Conservation (phyloP, 2,888 invertebrate genomes). For the Stomorhina lunata region DNA sequence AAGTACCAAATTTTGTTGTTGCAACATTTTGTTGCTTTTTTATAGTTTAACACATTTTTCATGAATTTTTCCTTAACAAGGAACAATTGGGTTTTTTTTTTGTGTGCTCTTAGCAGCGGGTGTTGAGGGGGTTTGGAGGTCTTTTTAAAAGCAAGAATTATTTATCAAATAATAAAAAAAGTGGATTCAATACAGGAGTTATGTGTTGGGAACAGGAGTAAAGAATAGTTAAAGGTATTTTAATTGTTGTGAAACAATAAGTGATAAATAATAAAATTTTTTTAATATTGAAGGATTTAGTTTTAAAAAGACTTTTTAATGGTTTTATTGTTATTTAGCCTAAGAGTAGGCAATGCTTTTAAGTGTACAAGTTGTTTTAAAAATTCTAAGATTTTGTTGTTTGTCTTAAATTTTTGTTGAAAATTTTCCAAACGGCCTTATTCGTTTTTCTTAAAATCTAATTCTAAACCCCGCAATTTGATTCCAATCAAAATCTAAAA, state of each 20-base stretch:
- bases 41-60: background rate
- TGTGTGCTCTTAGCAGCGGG: background rate
- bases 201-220: background rate
- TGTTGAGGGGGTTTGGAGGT: background rate
- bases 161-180: conserved; percentile 6
- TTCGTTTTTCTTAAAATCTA: too few species aligned
- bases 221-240: background rate
- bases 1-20: conserved; percentile 25
- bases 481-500: too few species aligned
- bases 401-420: too few species aligned
- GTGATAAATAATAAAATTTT: background rate
- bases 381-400: too few species aligned
- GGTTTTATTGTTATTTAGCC: too few species aligned
- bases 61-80: conserved; percentile 12
- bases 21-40: conserved; percentile 28
- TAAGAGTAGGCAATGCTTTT: too few species aligned
- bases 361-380: too few species aligned
- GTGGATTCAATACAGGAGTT: background rate
- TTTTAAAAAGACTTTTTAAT: too few species aligned
- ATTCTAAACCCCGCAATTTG: too few species aligned
- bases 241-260: background rate
- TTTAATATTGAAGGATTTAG: too few species aligned
- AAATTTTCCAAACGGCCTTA: too few species aligned
- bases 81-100: background rate
- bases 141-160: conserved; percentile 21